phyloP scores from a whole-genome alignment of 2,797 vertebrate species.

The Peromyscus aztecus region DNA sequence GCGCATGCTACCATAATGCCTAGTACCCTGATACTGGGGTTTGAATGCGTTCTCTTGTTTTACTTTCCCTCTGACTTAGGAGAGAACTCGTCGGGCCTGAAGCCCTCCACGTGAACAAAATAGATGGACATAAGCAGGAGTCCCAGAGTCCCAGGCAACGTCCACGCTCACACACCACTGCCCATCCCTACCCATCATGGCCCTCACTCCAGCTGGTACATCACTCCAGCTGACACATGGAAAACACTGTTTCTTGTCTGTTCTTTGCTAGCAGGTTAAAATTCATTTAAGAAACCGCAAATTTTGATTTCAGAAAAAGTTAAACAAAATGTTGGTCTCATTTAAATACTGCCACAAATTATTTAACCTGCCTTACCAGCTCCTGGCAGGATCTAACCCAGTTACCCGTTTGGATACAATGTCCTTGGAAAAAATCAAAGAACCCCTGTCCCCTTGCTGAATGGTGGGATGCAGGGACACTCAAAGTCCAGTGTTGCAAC shows the following conservation, averaged over 20 bases:
- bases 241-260: not conserved
- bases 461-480: not conserved
- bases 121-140: not conserved
- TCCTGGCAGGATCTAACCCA: not conserved
- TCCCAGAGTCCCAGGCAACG: not conserved
- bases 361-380: not conserved
- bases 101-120: not conserved
- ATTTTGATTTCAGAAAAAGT: not conserved
- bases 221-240: not conserved
- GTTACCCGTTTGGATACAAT: not conserved
- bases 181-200: not conserved
- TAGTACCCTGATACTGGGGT: not conserved
- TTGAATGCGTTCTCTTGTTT: not conserved
- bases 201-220: not conserved
- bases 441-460: not conserved
- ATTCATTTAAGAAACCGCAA: not conserved
- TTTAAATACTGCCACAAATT: not conserved
- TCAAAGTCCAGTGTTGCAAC: not conserved
- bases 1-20: no score
- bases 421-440: not conserved
- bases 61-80: not conserved
- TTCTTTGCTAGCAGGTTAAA: constrained; percentile 19
- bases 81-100: not conserved
- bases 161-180: not conserved
- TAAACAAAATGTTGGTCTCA: not conserved